Evolutionary conservation across 2,888 invertebrate species (phyloP).

Genomic region (Galeruca laticollis): DNA sequence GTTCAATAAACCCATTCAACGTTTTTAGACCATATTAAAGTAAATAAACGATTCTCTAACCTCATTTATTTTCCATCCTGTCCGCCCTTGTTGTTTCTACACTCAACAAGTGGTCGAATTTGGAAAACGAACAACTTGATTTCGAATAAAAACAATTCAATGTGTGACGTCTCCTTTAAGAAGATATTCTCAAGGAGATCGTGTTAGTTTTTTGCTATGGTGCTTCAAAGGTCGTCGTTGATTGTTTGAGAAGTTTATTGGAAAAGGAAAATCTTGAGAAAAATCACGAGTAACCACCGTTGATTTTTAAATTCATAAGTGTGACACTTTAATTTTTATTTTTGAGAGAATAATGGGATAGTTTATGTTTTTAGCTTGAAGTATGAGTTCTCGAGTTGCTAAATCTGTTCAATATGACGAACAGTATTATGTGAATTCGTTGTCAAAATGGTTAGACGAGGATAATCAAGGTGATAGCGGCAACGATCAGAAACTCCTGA

Average conservation of each 20-base stretch:
- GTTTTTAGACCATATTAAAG: neutral
- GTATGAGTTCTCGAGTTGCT: too few species aligned
- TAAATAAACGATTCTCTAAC: neutral
- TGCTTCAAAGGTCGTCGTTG: slow-evolving; percentile 12
- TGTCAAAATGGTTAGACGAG: too few species aligned
- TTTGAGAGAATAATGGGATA: too few species aligned
- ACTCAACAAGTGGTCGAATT: slow-evolving; percentile 38
- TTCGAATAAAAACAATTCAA: slow-evolving; percentile 39
- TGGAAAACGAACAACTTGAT: slow-evolving; percentile 31
- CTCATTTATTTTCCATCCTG: neutral
- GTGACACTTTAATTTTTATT: too few species aligned
- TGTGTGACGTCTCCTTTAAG: slow-evolving; percentile 22
- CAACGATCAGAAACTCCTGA: too few species aligned
- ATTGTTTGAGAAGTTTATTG: slow-evolving; percentile 28
- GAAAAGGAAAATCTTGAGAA: slow-evolving; percentile 7
- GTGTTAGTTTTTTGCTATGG: slow-evolving; percentile 11
- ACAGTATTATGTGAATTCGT: too few species aligned
- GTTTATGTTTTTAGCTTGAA: too few species aligned
- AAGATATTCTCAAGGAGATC: slow-evolving; percentile 7
- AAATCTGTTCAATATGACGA: too few species aligned
- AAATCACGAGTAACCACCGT: slow-evolving; percentile 1
- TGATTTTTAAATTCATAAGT: too few species aligned
- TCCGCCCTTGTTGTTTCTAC: neutral
- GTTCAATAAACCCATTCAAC: too few species aligned
- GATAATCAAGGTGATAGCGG: too few species aligned